These are phyloP conservation scores for Halichoeres trimaculatus DNA, from an alignment of 2,113 vertebrate species.

Conservation along the genomic window DNA sequence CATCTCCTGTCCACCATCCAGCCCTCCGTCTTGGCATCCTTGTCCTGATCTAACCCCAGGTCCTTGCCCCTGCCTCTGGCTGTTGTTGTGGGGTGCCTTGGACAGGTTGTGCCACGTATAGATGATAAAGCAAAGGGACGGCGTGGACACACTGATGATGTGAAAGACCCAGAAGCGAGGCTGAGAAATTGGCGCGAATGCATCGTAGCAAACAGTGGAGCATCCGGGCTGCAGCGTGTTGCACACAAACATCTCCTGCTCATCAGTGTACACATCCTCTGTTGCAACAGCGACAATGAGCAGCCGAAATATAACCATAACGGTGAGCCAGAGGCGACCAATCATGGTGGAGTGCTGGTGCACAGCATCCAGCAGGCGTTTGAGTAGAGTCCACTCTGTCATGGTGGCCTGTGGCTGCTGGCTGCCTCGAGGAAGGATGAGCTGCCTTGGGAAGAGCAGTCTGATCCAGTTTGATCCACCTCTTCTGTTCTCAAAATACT, in stretches of 20 bases:
- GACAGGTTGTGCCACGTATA: slow-evolving; percentile 86
- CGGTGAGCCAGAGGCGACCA: slow-evolving; percentile 84
- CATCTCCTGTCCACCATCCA: slow-evolving; percentile 8
- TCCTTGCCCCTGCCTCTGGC: slow-evolving; percentile 6
- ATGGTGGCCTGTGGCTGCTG: slow-evolving; percentile 67
- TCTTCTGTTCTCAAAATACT: slow-evolving; percentile 30
- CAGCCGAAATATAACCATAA: slow-evolving; percentile 85
- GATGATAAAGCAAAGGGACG: slow-evolving; percentile 84
- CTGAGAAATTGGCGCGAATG: slow-evolving; percentile 84
- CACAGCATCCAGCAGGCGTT: slow-evolving; percentile 84
- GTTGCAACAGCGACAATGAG: slow-evolving; percentile 84
- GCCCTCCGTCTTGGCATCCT: background rate
- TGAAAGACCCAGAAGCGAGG: slow-evolving; percentile 87
- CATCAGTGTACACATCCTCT: slow-evolving; percentile 83
- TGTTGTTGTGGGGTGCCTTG: slow-evolving; percentile 60
- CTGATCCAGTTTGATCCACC: slow-evolving; percentile 57
- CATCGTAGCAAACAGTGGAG: slow-evolving; percentile 83
- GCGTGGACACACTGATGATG: slow-evolving; percentile 84
- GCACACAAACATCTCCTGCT: slow-evolving; percentile 86
- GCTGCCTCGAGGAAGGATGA: slow-evolving; percentile 47
- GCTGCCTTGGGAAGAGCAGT: slow-evolving; percentile 53
- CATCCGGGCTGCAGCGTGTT: slow-evolving; percentile 85
- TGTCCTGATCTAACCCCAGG: background rate
- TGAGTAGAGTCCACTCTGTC: slow-evolving; percentile 87
- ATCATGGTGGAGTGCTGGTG: slow-evolving; percentile 87